Conservation (phyloP, 2,113 vertebrate species). For the Probosciger aterrimus region DNA sequence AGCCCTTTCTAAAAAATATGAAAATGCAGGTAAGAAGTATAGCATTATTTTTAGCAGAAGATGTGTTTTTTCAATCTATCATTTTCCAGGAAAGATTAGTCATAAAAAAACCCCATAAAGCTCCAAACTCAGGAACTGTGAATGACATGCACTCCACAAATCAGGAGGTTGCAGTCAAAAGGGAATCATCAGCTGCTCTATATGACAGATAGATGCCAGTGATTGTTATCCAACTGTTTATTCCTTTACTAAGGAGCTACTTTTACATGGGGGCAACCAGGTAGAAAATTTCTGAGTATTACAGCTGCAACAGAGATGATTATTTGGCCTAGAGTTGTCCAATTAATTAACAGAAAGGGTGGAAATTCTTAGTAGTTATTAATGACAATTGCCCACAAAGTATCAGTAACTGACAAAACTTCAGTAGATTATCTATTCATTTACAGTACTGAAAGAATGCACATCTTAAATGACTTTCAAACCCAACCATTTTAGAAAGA, state of each 20-base stretch:
- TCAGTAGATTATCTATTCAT: background rate
- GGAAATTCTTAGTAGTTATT: background rate
- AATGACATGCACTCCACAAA: background rate
- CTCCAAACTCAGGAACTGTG: background rate
- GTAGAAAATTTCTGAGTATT: background rate
- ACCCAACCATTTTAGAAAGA: background rate
- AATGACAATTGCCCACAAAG: background rate
- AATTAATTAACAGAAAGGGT: background rate
- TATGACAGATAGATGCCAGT: background rate
- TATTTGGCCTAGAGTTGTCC: background rate
- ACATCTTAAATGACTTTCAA: background rate
- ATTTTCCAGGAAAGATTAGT: background rate
- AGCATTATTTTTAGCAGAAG: background rate
- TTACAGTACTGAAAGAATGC: rapidly evolving
- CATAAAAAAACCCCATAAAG: background rate
- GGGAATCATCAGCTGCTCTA: background rate
- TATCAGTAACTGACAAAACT: background rate
- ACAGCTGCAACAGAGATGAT: background rate
- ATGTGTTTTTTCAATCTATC: background rate
- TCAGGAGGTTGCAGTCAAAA: background rate
- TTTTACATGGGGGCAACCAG: background rate
- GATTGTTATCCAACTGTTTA: background rate
- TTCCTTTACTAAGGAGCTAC: background rate
- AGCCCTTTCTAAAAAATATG: background rate
- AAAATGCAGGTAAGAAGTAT: background rate